These are phyloP conservation scores for Brachypalpus laphriformis DNA, from an alignment of 2,888 invertebrate genomes.

Conservation along the genomic window DNA sequence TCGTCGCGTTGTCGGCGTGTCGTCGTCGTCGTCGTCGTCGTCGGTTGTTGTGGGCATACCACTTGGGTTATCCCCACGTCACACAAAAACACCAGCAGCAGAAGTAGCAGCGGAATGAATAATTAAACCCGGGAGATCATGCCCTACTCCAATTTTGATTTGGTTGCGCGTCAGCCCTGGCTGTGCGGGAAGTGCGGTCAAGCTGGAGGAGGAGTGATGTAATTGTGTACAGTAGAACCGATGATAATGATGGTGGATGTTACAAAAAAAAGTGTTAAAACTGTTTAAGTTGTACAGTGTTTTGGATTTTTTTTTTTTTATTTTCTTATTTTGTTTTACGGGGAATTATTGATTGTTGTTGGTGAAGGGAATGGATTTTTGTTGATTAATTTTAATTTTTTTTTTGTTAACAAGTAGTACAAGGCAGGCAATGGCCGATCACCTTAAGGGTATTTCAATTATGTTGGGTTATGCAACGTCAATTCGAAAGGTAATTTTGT, in stretches of 20 bases:
- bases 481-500: conserved; percentile 10
- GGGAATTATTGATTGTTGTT: conserved; percentile 5
- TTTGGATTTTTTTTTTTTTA: not conserved
- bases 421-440: conserved; percentile 3
- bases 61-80: conserved; percentile 40
- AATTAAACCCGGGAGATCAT: conserved; percentile 33
- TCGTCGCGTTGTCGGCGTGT: no score
- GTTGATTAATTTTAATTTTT: conserved; percentile 22
- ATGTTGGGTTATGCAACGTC: not conserved
- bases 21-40: not conserved
- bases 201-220: conserved; percentile 38
- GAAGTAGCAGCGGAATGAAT: conserved; percentile 19
- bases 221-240: conserved; percentile 35
- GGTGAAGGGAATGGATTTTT: conserved; percentile 29
- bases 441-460: not conserved
- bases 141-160: conserved; percentile 54
- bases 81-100: not conserved
- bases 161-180: conserved; percentile 3
- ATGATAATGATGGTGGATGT: conserved; percentile 15
- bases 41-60: not conserved
- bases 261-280: conserved; percentile 22
- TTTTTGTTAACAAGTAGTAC: not conserved
- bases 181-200: not conserved
- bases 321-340: not conserved
- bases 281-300: conserved; percentile 19